Percentiles rank a stretch among this genome's conserved stretches.
Evolutionary conservation across 2,797 vertebrate genomes (phyloP).

Genomic region (Molothrus ater): DNA sequence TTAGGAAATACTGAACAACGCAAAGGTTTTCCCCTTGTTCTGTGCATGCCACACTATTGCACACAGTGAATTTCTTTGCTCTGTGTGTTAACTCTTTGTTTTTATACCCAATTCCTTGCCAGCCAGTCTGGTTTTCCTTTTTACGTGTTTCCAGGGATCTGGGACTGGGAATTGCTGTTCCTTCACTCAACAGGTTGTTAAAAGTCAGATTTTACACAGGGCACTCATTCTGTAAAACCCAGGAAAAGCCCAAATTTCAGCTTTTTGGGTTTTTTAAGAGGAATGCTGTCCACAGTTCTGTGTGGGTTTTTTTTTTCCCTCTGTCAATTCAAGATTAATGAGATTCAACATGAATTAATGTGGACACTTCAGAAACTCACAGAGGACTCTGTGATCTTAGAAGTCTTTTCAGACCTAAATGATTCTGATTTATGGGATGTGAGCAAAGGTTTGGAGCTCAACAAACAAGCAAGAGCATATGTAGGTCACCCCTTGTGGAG

Average conservation of each 20-base stretch:
- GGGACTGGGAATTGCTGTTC: not conserved
- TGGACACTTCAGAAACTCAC: not conserved
- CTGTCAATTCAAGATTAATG: not conserved
- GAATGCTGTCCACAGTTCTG: not conserved
- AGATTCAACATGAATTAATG: not conserved
- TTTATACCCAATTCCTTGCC: not conserved
- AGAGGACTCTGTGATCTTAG: not conserved
- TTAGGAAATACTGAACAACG: not conserved
- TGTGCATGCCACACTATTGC: not conserved
- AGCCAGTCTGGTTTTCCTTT: not conserved
- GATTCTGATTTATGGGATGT: not conserved
- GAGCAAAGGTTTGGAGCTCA: not conserved
- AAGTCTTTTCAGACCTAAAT: not conserved
- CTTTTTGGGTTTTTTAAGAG: not conserved
- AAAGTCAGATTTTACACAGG: not conserved
- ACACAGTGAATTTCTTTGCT: not conserved
- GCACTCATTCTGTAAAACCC: not conserved
- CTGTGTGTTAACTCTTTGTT: not conserved
- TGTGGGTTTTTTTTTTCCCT: accelerated
- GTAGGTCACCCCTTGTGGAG: not conserved
- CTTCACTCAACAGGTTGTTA: not conserved
- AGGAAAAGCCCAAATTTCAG: not conserved
- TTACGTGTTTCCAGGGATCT: not conserved
- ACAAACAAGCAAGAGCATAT: not conserved
- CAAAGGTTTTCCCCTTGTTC: not conserved